Evolutionary conservation across 2,888 invertebrate genomes (phyloP).

Genomic region (Eilema sororculum): DNA sequence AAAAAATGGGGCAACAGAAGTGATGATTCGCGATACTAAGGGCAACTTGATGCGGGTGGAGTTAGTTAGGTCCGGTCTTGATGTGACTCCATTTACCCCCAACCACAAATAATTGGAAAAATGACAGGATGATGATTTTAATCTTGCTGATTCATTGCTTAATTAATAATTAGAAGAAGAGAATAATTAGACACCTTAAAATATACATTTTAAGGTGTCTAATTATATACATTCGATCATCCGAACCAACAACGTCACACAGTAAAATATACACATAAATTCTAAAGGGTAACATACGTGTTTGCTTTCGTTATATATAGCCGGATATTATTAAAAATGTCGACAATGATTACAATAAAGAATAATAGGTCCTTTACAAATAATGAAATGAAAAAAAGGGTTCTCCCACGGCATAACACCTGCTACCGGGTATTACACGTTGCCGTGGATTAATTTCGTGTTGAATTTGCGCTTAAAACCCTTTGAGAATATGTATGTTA

Average conservation of each 20-base stretch:
- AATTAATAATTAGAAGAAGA: too few species aligned
- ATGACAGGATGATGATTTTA: too few species aligned
- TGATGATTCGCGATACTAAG: too few species aligned
- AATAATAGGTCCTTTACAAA: slow-evolving; percentile 49
- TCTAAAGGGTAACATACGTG: slow-evolving; percentile 14
- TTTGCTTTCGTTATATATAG: slow-evolving; percentile 14
- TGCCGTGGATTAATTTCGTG: slow-evolving; percentile 48
- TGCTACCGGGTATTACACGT: slow-evolving; percentile 35
- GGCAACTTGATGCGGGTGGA: too few species aligned
- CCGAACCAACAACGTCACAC: neutral
- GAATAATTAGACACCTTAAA: neutral
- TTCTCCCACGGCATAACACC: slow-evolving; percentile 36
- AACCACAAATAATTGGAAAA: neutral
- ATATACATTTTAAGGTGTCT: too few species aligned
- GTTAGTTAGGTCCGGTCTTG: neutral
- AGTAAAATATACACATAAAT: slow-evolving; percentile 11
- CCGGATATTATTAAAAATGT: slow-evolving; percentile 21
- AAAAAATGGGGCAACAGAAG: too few species aligned
- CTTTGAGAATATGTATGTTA: slow-evolving; percentile 20
- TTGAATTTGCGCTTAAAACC: slow-evolving; percentile 42
- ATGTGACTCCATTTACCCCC: neutral
- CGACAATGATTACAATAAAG: slow-evolving; percentile 27
- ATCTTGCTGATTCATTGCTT: too few species aligned
- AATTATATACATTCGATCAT: too few species aligned
- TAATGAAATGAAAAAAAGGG: slow-evolving; percentile 42